Percentiles rank a stretch among this genome's conserved stretches.
Conservation (phyloP, 2,113 vertebrate genomes). For the Anguilla japonica region DNA sequence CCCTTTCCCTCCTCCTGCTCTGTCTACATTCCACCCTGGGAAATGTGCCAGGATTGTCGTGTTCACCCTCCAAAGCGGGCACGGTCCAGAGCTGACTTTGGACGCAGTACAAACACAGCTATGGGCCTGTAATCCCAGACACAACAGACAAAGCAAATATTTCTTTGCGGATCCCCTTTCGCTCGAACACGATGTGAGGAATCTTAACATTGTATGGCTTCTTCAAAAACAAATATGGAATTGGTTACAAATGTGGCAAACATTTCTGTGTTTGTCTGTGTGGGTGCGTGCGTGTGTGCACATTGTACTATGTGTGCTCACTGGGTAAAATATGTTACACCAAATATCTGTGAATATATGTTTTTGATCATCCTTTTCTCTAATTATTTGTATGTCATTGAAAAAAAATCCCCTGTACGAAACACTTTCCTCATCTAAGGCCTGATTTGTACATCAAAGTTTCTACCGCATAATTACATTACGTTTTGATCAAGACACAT, state of each 20-base stretch:
- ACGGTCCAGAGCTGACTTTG: background rate
- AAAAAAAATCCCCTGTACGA: background rate
- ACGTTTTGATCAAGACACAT: background rate
- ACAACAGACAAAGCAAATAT: background rate
- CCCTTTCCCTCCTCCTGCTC: too few relatives aligned
- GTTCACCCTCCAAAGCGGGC: background rate
- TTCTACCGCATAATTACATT: background rate
- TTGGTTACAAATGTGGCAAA: background rate
- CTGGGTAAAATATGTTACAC: too few relatives aligned
- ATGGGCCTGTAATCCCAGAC: background rate
- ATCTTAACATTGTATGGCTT: background rate
- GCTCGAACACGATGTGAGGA: background rate
- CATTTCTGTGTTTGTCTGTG: background rate
- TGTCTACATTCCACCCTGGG: background rate
- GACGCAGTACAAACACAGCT: background rate
- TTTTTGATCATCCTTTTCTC: background rate
- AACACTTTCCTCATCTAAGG: background rate
- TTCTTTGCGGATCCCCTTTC: background rate
- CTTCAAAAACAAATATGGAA: background rate
- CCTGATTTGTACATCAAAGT: background rate
- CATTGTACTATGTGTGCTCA: too few relatives aligned
- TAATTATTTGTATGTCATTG: background rate
- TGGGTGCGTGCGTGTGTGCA: background rate
- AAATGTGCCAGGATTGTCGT: background rate
- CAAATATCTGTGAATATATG: too few relatives aligned